Conservation (phyloP, 2,113 vertebrate species). For the Gnathonemus longibarbis region DNA sequence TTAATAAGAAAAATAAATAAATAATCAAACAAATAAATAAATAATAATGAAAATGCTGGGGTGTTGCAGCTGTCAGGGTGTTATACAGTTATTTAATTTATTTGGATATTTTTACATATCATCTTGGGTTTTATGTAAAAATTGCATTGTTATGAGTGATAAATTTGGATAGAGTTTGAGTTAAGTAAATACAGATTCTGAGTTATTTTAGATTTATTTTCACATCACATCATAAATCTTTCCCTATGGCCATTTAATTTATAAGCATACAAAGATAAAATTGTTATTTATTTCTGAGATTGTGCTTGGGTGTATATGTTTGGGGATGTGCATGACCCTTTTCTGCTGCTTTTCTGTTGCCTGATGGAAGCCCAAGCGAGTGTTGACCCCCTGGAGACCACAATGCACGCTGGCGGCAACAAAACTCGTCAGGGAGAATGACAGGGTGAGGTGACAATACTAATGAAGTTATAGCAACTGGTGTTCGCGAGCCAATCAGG, state of each 20-base stretch:
- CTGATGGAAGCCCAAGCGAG: slow-evolving; percentile 56
- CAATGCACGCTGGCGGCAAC: slow-evolving; percentile 64
- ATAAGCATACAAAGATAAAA: background rate
- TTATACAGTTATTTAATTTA: background rate
- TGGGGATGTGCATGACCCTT: background rate
- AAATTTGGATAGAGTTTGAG: background rate
- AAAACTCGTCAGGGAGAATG: slow-evolving; percentile 76
- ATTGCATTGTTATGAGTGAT: background rate
- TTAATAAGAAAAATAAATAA: background rate
- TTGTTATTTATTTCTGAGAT: background rate
- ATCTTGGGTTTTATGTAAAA: background rate
- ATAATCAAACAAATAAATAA: background rate
- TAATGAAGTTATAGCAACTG: slow-evolving; percentile 81
- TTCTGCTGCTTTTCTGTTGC: slow-evolving; percentile 35
- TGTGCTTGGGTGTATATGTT: background rate
- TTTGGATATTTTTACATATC: background rate
- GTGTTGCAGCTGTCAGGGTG: background rate
- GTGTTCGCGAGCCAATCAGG: slow-evolving; percentile 63
- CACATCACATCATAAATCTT: background rate
- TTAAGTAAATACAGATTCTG: background rate
- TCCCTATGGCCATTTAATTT: background rate
- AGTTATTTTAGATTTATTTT: background rate
- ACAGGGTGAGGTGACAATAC: slow-evolving; percentile 72
- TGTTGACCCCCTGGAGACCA: slow-evolving; percentile 54
- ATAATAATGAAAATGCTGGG: background rate